A percentile compares a stretch with the other conserved stretches of the same genome.
Conservation (phyloP, 2,797 vertebrate genomes). For the Apogon hyalosoma region DNA sequence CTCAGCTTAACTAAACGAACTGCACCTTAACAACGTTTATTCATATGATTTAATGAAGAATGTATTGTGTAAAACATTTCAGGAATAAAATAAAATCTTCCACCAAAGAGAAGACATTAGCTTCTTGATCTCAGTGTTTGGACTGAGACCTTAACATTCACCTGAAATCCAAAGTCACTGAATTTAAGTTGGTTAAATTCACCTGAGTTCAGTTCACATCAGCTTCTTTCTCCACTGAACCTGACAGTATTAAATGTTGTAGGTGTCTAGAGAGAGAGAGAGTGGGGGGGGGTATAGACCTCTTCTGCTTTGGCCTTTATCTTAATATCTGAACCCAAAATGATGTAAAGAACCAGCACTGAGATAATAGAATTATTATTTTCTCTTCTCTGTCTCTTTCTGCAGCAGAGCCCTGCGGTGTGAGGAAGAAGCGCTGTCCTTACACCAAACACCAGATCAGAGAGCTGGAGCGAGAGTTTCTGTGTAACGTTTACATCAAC, state of each 20-base stretch:
- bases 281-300: no score
- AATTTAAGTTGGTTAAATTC: neutral
- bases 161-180: neutral
- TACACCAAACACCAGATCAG: conserved; percentile 96
- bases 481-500: conserved; percentile 96
- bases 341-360: no score
- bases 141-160: conserved; percentile 36
- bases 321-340: no score
- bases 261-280: no score
- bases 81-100: neutral
- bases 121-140: neutral
- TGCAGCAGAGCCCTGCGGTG: conserved; percentile 3
- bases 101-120: neutral
- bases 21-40: no score
- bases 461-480: conserved; percentile 97
- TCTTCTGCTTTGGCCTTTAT: no score
- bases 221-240: neutral
- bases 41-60: no score
- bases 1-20: no score
- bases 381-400: neutral
- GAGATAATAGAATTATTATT: neutral
- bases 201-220: neutral
- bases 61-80: no score
- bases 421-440: conserved; percentile 93
- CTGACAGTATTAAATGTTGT: no score